These are phyloP conservation scores for Agonopterix subpropinquella DNA, from an alignment of 2,888 invertebrate species.

Conservation along the genomic window DNA sequence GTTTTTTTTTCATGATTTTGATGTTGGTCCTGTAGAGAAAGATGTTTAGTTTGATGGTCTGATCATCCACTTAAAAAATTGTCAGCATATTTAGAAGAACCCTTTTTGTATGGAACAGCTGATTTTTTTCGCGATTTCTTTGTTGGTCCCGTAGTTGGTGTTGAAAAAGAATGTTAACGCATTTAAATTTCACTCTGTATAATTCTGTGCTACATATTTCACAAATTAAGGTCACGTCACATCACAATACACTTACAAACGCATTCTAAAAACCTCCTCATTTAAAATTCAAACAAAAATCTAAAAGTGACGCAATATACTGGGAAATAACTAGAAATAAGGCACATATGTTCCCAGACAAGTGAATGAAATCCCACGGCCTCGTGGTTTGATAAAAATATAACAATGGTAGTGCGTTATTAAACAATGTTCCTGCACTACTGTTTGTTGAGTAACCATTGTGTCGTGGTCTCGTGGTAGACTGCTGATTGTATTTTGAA, in stretches of 20 bases:
- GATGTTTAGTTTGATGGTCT: too few relatives aligned
- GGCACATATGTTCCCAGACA: slow-evolving; percentile 1
- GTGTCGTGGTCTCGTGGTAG: neutral
- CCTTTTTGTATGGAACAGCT: too few relatives aligned
- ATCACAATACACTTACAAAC: neutral
- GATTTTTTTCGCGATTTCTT: too few relatives aligned
- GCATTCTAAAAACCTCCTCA: neutral
- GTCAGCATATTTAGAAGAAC: too few relatives aligned
- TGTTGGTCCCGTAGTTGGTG: too few relatives aligned
- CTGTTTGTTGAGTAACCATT: neutral
- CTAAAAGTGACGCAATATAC: neutral
- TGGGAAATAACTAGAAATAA: neutral
- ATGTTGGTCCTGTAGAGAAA: too few relatives aligned
- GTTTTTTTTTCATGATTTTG: too few relatives aligned
- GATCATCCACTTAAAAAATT: too few relatives aligned
- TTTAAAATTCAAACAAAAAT: neutral
- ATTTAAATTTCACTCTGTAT: too few relatives aligned
- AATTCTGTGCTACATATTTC: neutral
- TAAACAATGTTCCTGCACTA: neutral
- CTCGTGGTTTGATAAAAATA: slow-evolving; percentile 9
- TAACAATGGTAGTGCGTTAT: slow-evolving; percentile 11
- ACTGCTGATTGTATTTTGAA: neutral
- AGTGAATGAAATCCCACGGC: slow-evolving; percentile 8
- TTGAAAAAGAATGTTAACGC: too few relatives aligned
- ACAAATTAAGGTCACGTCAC: slow-evolving; percentile 2